Percentiles rank a stretch among this genome's conserved stretches.
phyloP scores from a whole-genome alignment of 2,113 vertebrate genomes.

The Daphoenositta chrysoptera region DNA sequence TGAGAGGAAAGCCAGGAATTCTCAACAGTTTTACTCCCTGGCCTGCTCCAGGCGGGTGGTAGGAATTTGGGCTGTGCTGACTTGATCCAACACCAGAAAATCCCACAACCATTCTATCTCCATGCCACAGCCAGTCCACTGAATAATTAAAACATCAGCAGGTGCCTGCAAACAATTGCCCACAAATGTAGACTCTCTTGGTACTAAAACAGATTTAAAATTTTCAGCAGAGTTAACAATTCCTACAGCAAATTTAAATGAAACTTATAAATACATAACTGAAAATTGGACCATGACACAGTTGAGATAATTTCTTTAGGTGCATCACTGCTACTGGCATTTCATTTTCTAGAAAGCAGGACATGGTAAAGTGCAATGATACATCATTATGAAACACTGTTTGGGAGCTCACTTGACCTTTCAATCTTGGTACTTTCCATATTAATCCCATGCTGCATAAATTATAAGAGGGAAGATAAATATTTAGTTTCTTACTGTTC shows the following conservation, averaged over 20 bases:
- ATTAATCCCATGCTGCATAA: constrained; percentile 51
- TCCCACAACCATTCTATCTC: not conserved
- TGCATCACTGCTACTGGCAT: not conserved
- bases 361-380: not conserved
- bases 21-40: not conserved
- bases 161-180: not conserved
- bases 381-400: constrained; percentile 22
- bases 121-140: not conserved
- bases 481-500: constrained; percentile 61
- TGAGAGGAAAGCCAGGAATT: not conserved
- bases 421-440: constrained; percentile 37
- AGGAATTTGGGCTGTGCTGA: not conserved
- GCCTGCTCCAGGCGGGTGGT: not conserved
- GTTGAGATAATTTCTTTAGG: not conserved
- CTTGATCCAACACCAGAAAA: not conserved
- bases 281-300: not conserved
- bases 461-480: constrained; percentile 61
- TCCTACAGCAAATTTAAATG: not conserved
- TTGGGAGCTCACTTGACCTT: constrained; percentile 53
- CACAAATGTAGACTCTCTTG: not conserved
- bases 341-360: constrained; percentile 18
- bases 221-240: not conserved
- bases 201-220: not conserved
- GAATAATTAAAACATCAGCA: constrained; percentile 1
- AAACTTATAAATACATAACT: not conserved